Percentiles rank a stretch among this genome's conserved stretches.
phyloP scores from a whole-genome alignment of 2,888 invertebrate genomes.

The Pammene fasciana region DNA sequence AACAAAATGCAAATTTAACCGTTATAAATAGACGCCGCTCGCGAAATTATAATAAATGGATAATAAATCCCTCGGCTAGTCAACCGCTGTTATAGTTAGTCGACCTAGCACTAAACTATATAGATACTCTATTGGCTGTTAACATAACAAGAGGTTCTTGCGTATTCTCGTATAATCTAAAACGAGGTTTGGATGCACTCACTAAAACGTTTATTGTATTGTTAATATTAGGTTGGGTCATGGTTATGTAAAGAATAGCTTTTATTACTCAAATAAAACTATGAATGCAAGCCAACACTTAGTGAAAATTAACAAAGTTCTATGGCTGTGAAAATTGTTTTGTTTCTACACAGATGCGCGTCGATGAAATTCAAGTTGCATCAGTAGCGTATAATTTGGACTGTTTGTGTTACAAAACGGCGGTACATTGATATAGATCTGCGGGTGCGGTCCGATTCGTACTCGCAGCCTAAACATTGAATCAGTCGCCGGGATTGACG shows the following conservation, averaged over 20 bases:
- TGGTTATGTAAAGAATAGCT: slow-evolving; percentile 31
- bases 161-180: slow-evolving; percentile 31
- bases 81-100: slow-evolving; percentile 14
- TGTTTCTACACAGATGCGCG: slow-evolving; percentile 23
- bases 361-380: slow-evolving; percentile 32
- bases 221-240: slow-evolving; percentile 40
- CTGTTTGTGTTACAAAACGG: slow-evolving; percentile 31
- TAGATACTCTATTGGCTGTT: slow-evolving; percentile 30
- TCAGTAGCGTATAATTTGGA: slow-evolving; percentile 30
- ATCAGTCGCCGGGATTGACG: slow-evolving; percentile 24
- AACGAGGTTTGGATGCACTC: slow-evolving; percentile 27
- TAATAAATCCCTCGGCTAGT: slow-evolving; percentile 34
- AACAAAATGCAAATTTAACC: slow-evolving; percentile 34
- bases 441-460: slow-evolving; percentile 13
- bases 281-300: slow-evolving; percentile 19
- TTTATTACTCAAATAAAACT: slow-evolving; percentile 24
- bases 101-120: slow-evolving; percentile 34
- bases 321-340: slow-evolving; percentile 19
- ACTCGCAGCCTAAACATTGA: slow-evolving; percentile 34
- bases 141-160: slow-evolving; percentile 32
- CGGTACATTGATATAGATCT: not conserved
- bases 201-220: slow-evolving; percentile 33
- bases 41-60: slow-evolving; percentile 35
- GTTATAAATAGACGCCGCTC: slow-evolving; percentile 35
- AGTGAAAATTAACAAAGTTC: slow-evolving; percentile 27